Base-by-base conservation (phyloP, 2,113 vertebrate species). In the Leptocoma aspasia region DNA sequence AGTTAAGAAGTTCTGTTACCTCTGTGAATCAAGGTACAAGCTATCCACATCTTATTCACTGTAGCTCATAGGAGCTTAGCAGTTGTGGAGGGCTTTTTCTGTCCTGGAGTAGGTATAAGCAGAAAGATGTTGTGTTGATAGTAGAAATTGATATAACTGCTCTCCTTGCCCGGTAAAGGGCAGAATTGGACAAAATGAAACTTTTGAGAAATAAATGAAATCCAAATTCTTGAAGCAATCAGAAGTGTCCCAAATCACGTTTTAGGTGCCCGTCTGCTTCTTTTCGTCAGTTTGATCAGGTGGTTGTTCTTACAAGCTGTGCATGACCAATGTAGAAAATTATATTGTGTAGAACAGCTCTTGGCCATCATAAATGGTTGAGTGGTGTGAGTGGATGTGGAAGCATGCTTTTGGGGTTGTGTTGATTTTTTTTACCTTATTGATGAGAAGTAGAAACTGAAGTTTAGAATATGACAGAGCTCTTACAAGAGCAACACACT, bases 91-190 rank as follows among this genome's bases (percentile, higher is more conserved):
- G 22, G 10, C 33, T 15, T 47, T 80, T 84, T 22, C 31, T 70
- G 37, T 45, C 15, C 14, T 83, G 19, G 60, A 30, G 54, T 28
- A 60, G n/a, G 2, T 70, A 41, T 44, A 56, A 53, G 30, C 33
- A 59, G 26, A 71, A 87, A 19, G 20, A 53, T 1, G 0, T 50
- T 0, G 1, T 15, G 39, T 50, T 0, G 0, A 2, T 41, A 61
- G 13, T 49, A 39, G 35, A 90, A 84, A 33, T 33, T 22, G 8
- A 9, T 70, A 11, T 1, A 59, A 27, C 24, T 49, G 8, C n/a
- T 64, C 2, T 59, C 42, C 73, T 82, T 84, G 31, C 7, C 7
- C 30, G 10, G 59, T 78, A 70, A 63, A 90, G 35, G 35, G 52
- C 44, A 54, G 26, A 50, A 79, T 64, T 90, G 84, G 23, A 39